Evolutionary conservation across 2,113 vertebrate species (phyloP), one percentile per base, ranked within the genome.

Genomic region (Sinocyclocheilus grahami): DNA sequence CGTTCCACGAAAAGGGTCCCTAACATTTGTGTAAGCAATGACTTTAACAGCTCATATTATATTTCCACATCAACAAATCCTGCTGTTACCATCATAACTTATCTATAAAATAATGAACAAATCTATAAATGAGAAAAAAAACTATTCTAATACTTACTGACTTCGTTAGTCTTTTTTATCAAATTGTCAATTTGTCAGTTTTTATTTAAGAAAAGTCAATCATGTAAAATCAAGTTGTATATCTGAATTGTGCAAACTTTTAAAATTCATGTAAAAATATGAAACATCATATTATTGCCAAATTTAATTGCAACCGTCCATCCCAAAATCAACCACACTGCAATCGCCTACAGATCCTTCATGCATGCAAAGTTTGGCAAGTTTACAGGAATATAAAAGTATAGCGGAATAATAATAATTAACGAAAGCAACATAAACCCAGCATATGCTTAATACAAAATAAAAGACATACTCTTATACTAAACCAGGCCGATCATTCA

Each of bases 271-370:
- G 30, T 69, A 1, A 3, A 33, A 33, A 69, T 37, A 69, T 33
- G 0, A 37, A 30, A 18, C 6, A 5, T n/a, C n/a, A n/a, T n/a
- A n/a, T n/a, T 46, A 46, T 46, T 8, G 3, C 6, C 7, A 22
- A 22, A 60, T 60, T 22, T 60, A 22, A 60, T 7, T 81, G 58
- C 78, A 81, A 81, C 78, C 22, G 16, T 62, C 14, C 78, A 81
- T 63, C 78, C 58, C 39, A 46, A 16, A 42, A 46, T 18, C 3
- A 60, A 3, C 3, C 60, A 81, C n/a, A 46, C 5, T 1, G 13
- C 39, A 27, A 48, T 24, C 46, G 2, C 12, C 11, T 13, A 62
- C 16, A 62, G 5, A 63, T 16, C 5, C 37, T 63, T 46, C 11
- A 18, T 8, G 12, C 39, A 24, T 20, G 16, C 33, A 69, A 20